Percentiles rank a stretch among this genome's conserved stretches.
These are phyloP conservation scores for Scleropages formosus DNA, from an alignment of 2,797 vertebrate species.

Conservation along the genomic window DNA sequence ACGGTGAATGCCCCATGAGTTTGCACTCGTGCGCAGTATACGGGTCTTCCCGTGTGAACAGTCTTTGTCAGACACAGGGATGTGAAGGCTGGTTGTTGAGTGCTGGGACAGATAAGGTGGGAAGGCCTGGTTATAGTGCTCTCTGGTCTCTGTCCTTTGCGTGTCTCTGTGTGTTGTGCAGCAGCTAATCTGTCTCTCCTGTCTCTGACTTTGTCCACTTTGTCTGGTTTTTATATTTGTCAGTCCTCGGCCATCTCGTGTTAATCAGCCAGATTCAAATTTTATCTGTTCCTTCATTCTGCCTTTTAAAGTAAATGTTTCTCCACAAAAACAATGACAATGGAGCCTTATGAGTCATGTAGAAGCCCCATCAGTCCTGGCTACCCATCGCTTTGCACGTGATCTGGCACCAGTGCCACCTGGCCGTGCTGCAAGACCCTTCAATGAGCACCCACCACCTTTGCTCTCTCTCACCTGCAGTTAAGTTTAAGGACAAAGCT, in stretches of 20 bases:
- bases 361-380: background rate
- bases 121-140: constrained; percentile 16
- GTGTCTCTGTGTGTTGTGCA: constrained; percentile 15
- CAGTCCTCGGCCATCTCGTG: constrained; percentile 17
- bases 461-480: constrained; percentile 65
- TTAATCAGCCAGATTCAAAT: background rate
- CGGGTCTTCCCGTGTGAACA: constrained; percentile 27
- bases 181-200: background rate
- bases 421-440: background rate
- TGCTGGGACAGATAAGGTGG: constrained; percentile 54
- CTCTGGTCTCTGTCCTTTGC: constrained; percentile 32
- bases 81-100: constrained; percentile 54
- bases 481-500: constrained; percentile 83
- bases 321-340: background rate
- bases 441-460: constrained; percentile 22
- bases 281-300: background rate
- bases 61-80: constrained; percentile 57
- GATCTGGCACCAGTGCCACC: background rate
- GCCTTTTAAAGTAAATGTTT: background rate
- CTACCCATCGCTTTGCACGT: background rate
- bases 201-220: constrained; percentile 6
- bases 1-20: background rate
- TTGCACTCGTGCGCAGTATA: constrained; percentile 3
- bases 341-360: background rate
- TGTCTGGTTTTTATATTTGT: constrained; percentile 31